Percentiles rank a stretch among this genome's conserved stretches.
These are phyloP conservation scores for Folsomia manolachei DNA, from an alignment of 2,888 invertebrate genomes.

Conservation along the genomic window DNA sequence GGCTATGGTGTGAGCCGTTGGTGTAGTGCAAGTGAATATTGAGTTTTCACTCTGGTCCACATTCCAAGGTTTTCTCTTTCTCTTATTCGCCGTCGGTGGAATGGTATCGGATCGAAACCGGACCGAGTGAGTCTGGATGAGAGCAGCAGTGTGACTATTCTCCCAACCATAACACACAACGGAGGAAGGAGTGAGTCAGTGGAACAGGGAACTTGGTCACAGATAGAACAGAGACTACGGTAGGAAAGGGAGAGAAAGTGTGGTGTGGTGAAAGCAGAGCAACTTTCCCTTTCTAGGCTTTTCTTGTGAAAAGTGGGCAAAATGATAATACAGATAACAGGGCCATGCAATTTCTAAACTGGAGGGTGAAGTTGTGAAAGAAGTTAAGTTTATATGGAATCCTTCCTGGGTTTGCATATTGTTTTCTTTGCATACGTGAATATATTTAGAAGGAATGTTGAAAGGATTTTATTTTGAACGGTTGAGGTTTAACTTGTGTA, in stretches of 20 bases:
- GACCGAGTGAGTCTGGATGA: neutral
- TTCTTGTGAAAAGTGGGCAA: neutral
- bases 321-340: neutral
- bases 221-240: neutral
- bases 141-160: neutral
- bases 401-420: neutral
- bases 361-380: neutral
- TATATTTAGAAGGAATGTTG: no score
- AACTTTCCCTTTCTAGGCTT: no score
- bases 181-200: neutral
- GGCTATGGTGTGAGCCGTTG: no score
- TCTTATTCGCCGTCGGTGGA: no score
- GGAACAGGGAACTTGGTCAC: neutral
- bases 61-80: neutral
- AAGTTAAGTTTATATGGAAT: neutral
- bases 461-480: no score
- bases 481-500: no score
- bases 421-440: neutral
- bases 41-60: constrained; percentile 1
- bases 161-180: neutral
- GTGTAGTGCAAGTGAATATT: no score
- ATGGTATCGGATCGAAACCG: neutral
- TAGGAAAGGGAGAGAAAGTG: neutral
- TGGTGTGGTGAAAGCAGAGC: neutral
- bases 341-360: neutral